phyloP scores from a whole-genome alignment of 2,113 vertebrate species.

The Aphyosemion australe region DNA sequence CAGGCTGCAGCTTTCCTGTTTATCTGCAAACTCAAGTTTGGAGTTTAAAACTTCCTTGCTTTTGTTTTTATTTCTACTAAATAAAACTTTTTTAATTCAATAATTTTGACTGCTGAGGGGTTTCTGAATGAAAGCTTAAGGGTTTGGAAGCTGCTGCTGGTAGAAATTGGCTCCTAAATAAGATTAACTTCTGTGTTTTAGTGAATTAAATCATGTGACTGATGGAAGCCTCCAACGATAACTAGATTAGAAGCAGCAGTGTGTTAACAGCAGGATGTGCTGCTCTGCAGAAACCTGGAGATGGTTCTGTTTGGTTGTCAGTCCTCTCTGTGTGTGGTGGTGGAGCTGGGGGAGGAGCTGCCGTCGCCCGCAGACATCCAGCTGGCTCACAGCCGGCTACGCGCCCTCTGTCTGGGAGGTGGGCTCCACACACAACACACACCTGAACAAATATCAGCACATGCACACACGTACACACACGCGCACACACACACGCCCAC shows the following conservation, averaged over 20 bases:
- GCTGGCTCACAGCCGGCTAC: constrained; percentile 84
- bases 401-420: constrained; percentile 88
- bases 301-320: constrained; percentile 86
- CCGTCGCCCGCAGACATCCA: constrained; percentile 86
- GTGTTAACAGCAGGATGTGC: constrained; percentile 17
- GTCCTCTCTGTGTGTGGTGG: constrained; percentile 85
- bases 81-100: neutral
- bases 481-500: neutral
- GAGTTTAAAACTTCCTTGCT: neutral
- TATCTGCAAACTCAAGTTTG: neutral
- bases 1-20: too few species aligned
- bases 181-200: too few species aligned
- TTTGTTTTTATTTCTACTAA: neutral
- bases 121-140: too few species aligned
- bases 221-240: neutral
- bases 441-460: constrained; percentile 15
- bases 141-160: neutral
- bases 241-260: neutral
- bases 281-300: constrained; percentile 82
- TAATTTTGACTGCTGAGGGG: neutral
- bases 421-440: constrained; percentile 13
- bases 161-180: neutral
- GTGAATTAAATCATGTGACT: neutral
- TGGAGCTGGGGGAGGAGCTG: constrained; percentile 84
- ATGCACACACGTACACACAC: too few species aligned